Evolutionary conservation across 2,113 vertebrate species (phyloP), one percentile per base, ranked within the genome.

Genomic region (Antigone vipio): DNA sequence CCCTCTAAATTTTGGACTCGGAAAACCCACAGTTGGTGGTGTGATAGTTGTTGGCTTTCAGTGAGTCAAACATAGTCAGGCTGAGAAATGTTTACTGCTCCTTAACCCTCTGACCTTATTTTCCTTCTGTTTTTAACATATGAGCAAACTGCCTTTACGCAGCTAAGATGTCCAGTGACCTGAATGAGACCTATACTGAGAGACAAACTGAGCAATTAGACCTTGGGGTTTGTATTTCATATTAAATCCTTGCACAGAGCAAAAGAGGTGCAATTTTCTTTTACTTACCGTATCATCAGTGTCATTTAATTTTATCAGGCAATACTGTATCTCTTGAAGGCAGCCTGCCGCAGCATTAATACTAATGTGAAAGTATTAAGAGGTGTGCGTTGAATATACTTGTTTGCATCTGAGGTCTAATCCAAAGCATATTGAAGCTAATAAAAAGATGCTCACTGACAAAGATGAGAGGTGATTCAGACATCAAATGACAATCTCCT

Each of bases 381-480:
- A 80, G 45, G 9, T 78, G 40, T 75, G 66, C 73, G 73, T 4
- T 89, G 84, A 91, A 89, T 89, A 76, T 29, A 85, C 23, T 68
- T 82, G 21, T 73, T 76, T 87, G 73, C 58, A 93, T 93, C 84
- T 81, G 49, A 42, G 32, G 27, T 84, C 69, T 93, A 93, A 92
- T 64, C 52, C 83, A 75, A 84, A 93, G 35, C 66, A 78, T 81
- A 87, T 35, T 87, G 91, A 91, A 64, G 62, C 83, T 85, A 91
- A 91, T 85, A 93, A 84, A 83, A 95, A 91, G 86, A 73, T 78
- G 66, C 30, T 93, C 29, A 52, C 66, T 91, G 91, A 52, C 76
- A 87, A 92, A 60, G 64, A 92, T 32, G 49, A 90, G 85, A 91
- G 79, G 72, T 96, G 96, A 96, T 95, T 94, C 95, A 94, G 92